Evolutionary conservation across 2,113 vertebrate genomes (phyloP).

Genomic region (Macrotus californicus): DNA sequence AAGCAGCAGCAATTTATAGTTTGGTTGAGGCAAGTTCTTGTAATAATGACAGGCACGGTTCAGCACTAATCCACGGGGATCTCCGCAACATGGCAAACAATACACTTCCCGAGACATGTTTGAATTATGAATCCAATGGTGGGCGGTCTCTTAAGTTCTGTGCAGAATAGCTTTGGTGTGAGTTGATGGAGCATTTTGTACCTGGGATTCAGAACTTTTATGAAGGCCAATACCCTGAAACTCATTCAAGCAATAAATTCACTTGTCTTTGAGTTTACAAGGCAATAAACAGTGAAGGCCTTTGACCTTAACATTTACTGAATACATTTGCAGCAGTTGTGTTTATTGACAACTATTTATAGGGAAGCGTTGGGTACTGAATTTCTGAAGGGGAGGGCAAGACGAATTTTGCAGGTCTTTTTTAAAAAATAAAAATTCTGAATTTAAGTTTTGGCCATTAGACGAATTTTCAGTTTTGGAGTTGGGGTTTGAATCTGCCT

Average conservation of each 20-base stretch:
- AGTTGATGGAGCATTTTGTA: slow-evolving; percentile 75
- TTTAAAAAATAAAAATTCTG: background rate
- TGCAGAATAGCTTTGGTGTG: slow-evolving; percentile 65
- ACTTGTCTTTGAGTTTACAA: slow-evolving; percentile 89
- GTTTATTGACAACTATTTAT: slow-evolving; percentile 87
- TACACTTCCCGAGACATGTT: slow-evolving; percentile 46
- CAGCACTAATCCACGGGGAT: slow-evolving; percentile 40
- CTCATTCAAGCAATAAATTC: slow-evolving; percentile 86
- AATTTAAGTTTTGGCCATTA: slow-evolving; percentile 31
- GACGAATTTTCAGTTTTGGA: background rate
- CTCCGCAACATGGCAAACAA: slow-evolving; percentile 45
- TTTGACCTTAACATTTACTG: slow-evolving; percentile 87
- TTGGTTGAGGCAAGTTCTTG: slow-evolving; percentile 53
- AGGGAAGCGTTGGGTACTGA: slow-evolving; percentile 79
- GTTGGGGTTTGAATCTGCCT: slow-evolving; percentile 1
- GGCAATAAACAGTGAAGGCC: slow-evolving; percentile 86
- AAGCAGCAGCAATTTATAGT: slow-evolving; percentile 63
- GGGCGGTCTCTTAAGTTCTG: slow-evolving; percentile 55
- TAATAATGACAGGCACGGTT: slow-evolving; percentile 51
- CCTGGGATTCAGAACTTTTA: slow-evolving; percentile 80
- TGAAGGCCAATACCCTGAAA: slow-evolving; percentile 83
- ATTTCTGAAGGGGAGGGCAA: slow-evolving; percentile 72
- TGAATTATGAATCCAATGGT: slow-evolving; percentile 56
- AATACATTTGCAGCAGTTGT: slow-evolving; percentile 86
- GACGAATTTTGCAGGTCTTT: slow-evolving; percentile 57